Evolutionary conservation across 2,888 invertebrate genomes (phyloP), one percentile per base, ranked within the genome.

Genomic region (Phyllotreta striolata): DNA sequence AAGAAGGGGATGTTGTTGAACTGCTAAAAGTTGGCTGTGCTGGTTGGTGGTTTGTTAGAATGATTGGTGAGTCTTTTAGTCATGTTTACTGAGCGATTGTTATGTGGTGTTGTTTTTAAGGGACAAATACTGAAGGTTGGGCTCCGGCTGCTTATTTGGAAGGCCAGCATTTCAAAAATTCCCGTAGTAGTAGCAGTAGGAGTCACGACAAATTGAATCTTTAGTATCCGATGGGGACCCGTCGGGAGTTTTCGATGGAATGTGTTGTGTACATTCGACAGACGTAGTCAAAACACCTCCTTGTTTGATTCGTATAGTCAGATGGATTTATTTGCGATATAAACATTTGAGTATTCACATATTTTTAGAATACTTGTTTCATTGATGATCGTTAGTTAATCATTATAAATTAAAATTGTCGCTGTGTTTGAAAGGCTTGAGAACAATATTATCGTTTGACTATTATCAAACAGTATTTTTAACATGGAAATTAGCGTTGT

Each of bases 31-130:
- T 95, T 73, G 96, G 96, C 79, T 94, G 93, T 83, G 95, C 95
- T 72, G 96, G 96, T 72, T 96, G 96, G 96, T 96, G 96, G 96
- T 95, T 93, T 85, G 93, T 96, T 78, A 91, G 92, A 77, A 87
- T 92, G 63, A 85, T 91, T 80, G 91, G 92, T 91, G 83, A 81
- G 83, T 78, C 8, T 41, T 46, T 7, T 39, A 12, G 14, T 7
- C 41, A 46, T 51, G 2, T 55, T 40, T 24, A 38, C 9, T 6
- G 8, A 8, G 12, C 62, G 40, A 9, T 41, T 40, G 62, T 0
- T 43, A 37, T 40, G 60, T 24, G 69, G 44, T 44, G 10, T n/a
- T 35, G 1, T 51, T 37, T 79, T 85, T 82, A 82, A 83, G 91
- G 88, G 72, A 84, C 85, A 66, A 86, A 88, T 72, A 85, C 89